Base-by-base conservation (phyloP, 2,888 invertebrate species). In the Tuta absoluta region DNA sequence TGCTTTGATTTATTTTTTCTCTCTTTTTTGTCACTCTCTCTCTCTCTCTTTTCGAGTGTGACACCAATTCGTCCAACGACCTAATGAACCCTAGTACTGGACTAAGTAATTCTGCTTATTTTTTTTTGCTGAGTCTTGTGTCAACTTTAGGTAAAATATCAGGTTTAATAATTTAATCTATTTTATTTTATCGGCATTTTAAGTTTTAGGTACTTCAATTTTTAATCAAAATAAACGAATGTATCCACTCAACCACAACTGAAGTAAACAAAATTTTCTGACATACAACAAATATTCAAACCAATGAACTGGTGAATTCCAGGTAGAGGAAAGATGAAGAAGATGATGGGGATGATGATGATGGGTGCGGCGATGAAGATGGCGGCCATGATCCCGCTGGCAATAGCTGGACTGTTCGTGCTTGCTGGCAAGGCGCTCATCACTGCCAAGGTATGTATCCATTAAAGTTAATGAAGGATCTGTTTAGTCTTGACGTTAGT, bases 341-440 rank as follows among this genome's bases (percentile, higher is more conserved):
- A 96, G 76, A 96, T 96, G 96, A 96, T 97, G 96, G 94, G 95
- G 41, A 96, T 96, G 94, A 96, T 97, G 96, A 96, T 96, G 95
- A 96, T 96, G 95, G 96, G 96, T 7, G 93, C 95, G 70, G 95
- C 95, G 4, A 96, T 96, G 93, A 97, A 97, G 85, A 94, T 96
- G 94, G 95, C 95, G 21, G 95, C 96, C 2, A 89, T 97, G 92
- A 93, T 96, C 28, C 97, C 97, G 0, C 80, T 97, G 2, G 96
- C 95, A 8, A 95, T 97, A 74, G 96, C 96, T 48, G 95, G 95
- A 12, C 92, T 97, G 10, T 97, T 96, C 91, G 85, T 96, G 28
- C 80, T 97, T 68, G 97, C 97, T 11, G 97, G 97, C 64, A 97
- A 97, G 81, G 97, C 97, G n/a, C 87, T 97, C 67, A 96, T 97